phyloP scores from a whole-genome alignment of 2,113 vertebrate species.

The Cyrtonyx montezumae region DNA sequence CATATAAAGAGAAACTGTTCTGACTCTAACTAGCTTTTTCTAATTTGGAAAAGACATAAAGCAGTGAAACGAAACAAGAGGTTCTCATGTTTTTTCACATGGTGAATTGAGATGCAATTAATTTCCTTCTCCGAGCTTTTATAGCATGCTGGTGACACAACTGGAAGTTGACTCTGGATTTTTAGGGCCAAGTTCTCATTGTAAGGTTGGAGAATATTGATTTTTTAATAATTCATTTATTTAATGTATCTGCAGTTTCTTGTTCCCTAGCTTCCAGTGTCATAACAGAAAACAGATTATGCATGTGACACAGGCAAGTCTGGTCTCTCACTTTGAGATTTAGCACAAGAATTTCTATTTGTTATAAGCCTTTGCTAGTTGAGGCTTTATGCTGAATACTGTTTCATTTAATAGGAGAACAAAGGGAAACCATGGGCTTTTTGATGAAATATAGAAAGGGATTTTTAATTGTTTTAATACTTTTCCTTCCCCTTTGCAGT shows the following conservation, averaged over 20 bases:
- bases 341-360: neutral
- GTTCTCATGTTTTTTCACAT: neutral
- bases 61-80: neutral
- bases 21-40: neutral
- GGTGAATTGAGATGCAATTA: neutral
- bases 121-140: neutral
- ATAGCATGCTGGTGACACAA: neutral
- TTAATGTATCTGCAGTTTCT: neutral
- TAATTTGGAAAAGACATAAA: neutral
- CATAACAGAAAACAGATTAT: neutral
- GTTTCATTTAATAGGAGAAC: neutral
- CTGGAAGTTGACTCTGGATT: neutral
- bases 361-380: neutral
- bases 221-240: neutral
- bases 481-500: neutral
- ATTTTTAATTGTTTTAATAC: neutral
- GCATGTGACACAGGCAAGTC: neutral
- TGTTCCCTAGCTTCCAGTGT: neutral
- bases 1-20: neutral
- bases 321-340: neutral
- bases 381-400: neutral
- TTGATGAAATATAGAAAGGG: neutral
- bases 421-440: neutral
- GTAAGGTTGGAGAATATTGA: neutral
- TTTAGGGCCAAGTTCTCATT: neutral